These are phyloP conservation scores for Conger conger DNA, from an alignment of 2,113 vertebrate species.

Conservation along the genomic window DNA sequence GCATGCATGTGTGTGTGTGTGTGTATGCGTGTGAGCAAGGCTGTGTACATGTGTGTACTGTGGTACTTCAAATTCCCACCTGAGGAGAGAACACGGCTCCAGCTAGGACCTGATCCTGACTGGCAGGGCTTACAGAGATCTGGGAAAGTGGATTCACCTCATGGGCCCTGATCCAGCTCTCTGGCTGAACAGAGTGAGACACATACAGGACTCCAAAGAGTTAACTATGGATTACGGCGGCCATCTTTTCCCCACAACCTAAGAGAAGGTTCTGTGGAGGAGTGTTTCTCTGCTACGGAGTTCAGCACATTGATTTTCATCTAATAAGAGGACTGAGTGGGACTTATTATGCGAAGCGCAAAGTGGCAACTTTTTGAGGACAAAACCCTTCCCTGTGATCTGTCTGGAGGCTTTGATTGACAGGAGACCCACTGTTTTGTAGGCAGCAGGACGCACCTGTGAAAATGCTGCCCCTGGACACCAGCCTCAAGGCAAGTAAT, in stretches of 20 bases:
- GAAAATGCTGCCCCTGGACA: slow-evolving; percentile 58
- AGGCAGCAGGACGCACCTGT: slow-evolving; percentile 11
- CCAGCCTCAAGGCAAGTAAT: slow-evolving; percentile 58
- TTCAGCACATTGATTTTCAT: background rate
- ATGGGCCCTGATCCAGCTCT: background rate
- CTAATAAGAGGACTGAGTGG: background rate
- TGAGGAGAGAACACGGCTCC: slow-evolving; percentile 34
- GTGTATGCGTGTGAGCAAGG: background rate
- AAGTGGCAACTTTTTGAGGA: background rate
- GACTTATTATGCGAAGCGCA: background rate
- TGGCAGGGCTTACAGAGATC: slow-evolving; percentile 61
- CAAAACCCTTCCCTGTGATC: background rate
- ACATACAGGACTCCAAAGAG: background rate
- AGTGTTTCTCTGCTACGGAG: background rate
- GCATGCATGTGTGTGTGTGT: background rate
- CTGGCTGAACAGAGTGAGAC: background rate
- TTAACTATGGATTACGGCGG: background rate
- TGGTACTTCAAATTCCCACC: background rate
- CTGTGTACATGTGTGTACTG: background rate
- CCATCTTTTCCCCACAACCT: background rate
- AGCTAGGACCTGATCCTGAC: slow-evolving; percentile 45
- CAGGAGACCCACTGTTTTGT: slow-evolving; percentile 1
- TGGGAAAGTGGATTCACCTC: slow-evolving; percentile 59
- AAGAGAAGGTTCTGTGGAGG: background rate
- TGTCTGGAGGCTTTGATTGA: slow-evolving; percentile 18